Percentiles rank a stretch among this genome's conserved stretches.
Conservation (phyloP, 2,888 invertebrate species). For the Chrysomela aeneicollis region DNA sequence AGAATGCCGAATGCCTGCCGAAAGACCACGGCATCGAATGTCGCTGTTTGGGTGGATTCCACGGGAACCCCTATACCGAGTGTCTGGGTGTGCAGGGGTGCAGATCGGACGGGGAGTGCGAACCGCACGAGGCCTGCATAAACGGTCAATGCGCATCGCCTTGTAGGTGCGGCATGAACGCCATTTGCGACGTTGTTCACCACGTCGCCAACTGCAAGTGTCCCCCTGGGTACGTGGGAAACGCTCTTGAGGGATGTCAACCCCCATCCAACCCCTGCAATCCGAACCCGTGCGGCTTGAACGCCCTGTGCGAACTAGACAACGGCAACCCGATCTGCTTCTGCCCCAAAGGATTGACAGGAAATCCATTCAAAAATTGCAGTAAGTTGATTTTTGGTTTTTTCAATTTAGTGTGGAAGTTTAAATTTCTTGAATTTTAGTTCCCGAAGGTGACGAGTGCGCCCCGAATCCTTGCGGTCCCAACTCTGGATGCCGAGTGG, state of each 20-base stretch:
- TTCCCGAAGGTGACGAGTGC: constrained; percentile 88
- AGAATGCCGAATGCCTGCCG: constrained; percentile 81
- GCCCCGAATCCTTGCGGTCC: constrained; percentile 84
- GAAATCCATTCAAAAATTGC: constrained; percentile 90
- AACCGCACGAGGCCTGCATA: constrained; percentile 77
- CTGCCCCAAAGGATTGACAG: constrained; percentile 88
- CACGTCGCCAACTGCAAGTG: constrained; percentile 85
- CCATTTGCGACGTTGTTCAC: constrained; percentile 82
- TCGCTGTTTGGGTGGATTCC: constrained; percentile 75
- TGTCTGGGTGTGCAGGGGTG: constrained; percentile 78
- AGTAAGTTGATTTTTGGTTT: constrained; percentile 70
- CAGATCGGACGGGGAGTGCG: constrained; percentile 75
- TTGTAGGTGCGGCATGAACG: constrained; percentile 80
- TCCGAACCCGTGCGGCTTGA: constrained; percentile 87
- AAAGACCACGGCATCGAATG: constrained; percentile 80
- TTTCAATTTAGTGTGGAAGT: no score
- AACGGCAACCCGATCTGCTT: constrained; percentile 87
- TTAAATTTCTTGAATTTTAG: no score
- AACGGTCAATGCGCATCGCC: constrained; percentile 80
- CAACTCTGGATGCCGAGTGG: constrained; percentile 82
- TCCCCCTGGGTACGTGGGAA: constrained; percentile 80
- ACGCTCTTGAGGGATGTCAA: constrained; percentile 75
- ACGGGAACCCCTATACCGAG: constrained; percentile 79
- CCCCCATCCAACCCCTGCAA: constrained; percentile 80
- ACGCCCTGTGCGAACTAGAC: constrained; percentile 85